Base-by-base conservation (phyloP, 2,888 invertebrate genomes). In the Trisateles emortualis region DNA sequence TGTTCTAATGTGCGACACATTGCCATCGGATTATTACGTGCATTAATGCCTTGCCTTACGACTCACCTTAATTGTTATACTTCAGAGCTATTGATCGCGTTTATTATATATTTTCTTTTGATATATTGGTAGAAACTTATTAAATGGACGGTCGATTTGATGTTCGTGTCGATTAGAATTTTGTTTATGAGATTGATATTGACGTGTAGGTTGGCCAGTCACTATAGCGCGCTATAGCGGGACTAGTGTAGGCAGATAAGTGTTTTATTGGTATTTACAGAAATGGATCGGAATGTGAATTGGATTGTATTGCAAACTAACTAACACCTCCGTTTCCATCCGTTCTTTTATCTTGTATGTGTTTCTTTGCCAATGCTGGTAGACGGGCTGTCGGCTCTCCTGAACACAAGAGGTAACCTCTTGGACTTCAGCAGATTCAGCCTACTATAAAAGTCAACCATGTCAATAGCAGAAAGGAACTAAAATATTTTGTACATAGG, bases 1-100 rank as follows among this genome's bases (percentile, higher is more conserved):
- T 83, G 84, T 88, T 86, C 80, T 81, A 84, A 85, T 83, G 81
- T 83, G 82, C 81, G 76, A 79, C 77, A 77, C 74, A 33, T 45
- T 22, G 32, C 63, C 62, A 47, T 50, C 62, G 40, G 64, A 52
- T 67, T 67, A 56, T 56, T 52, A 42, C 24, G 24, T 14, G 42
- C 42, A 16, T 47, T 52, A 47, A 74, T 64, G 47, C 51, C 52
- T 57, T 41, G 30, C 35, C 30, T 48, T 44, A 11, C 29, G 17
- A 40, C 17, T 17, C 33, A 40, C 13, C 29, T 35, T 52, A 36
- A 41, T 46, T 46, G 52, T 46, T 52, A 52, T 24, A 42, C 41
- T 30, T 11, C 14, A 24, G 39, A 22, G 13, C n/a, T 11, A 64
- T 55, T 22, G 49, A 52, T 50, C 44, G 52, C 49, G 49, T 52